Base-by-base conservation (phyloP, 2,113 vertebrate genomes). In the Recurvirostra avosetta region DNA sequence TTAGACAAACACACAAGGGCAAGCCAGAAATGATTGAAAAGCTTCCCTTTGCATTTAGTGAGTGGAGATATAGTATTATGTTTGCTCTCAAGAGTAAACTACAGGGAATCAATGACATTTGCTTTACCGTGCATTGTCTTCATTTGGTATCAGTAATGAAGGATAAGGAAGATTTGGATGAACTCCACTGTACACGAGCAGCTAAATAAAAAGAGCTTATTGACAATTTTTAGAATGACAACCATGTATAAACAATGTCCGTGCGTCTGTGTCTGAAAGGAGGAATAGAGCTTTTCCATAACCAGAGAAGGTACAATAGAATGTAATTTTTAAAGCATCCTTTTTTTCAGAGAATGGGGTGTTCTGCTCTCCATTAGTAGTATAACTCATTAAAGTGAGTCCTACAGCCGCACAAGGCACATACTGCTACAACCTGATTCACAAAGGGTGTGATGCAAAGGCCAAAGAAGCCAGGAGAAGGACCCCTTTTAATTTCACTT, bases 111-210 rank as follows among this genome's bases (percentile, higher is more conserved):
- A 58, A 17, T 97, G 92, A 62, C 86, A 94, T 96, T 97, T 97
- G 70, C 90, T 92, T 88, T 92, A 55, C 68, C 89, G 62, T 59
- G 45, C 88, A 81, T 96, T 95, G 84, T 95, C 94, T 92, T 96
- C 55, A 85, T 94, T 92, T 94, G 67, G 15, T 96, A 92, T 96
- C 83, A 62, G 71, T 91, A 94, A 93, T 91, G 94, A 96, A 93
- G 61, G 75, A 76, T 74, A 84, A 71, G 87, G 83, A 90, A 91
- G 61, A 91, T 97, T 96, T 92, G 94, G 92, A 96, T 83, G 74
- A 91, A 81, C 45, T 90, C 88, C 68, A 62, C 74, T 18, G n/a
- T 91, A 52, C 72, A 91, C 14, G 8, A 96, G 70, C 50, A 94
- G 53, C 62, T 91, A 59, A 74, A 91, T 75, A 75, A 70, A 81